Evolutionary conservation across 2,888 invertebrate genomes (phyloP).

Genomic region (Iselma pallidipennis): DNA sequence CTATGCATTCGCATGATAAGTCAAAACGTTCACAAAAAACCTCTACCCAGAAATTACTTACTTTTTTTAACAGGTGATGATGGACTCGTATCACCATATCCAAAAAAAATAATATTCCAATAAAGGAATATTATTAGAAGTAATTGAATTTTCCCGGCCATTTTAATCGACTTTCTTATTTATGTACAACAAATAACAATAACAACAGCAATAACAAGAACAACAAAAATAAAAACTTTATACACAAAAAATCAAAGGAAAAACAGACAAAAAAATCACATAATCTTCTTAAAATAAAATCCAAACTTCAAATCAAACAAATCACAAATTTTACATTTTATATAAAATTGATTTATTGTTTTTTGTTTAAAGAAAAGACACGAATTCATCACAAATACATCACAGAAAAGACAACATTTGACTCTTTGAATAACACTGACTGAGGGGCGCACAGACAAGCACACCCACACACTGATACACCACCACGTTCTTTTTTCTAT

Average conservation of each 20-base stretch:
- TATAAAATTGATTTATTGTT: background rate
- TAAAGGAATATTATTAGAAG: conserved; percentile 9
- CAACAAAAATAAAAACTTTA: background rate
- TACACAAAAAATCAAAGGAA: conserved; percentile 3
- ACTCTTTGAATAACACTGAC: background rate
- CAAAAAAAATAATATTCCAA: conserved; percentile 22
- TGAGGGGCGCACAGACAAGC: no score
- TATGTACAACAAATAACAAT: background rate
- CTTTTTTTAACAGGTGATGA: conserved; percentile 36
- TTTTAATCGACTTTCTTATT: background rate
- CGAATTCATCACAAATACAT: background rate
- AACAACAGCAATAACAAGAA: background rate
- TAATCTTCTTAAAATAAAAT: conserved; percentile 2
- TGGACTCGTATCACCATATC: conserved; percentile 30
- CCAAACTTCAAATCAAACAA: no score
- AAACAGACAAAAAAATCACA: conserved; percentile 8
- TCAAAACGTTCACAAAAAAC: background rate
- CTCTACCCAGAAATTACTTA: conserved; percentile 20
- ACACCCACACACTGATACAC: no score
- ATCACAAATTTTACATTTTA: background rate
- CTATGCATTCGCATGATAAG: background rate
- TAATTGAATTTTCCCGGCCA: conserved; percentile 19
- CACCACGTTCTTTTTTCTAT: no score
- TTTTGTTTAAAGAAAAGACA: background rate
- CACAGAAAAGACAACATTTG: background rate